These are phyloP conservation scores for Pseudachorutes palmiensis DNA, from an alignment of 1,140 invertebrate species.

Conservation along the genomic window DNA sequence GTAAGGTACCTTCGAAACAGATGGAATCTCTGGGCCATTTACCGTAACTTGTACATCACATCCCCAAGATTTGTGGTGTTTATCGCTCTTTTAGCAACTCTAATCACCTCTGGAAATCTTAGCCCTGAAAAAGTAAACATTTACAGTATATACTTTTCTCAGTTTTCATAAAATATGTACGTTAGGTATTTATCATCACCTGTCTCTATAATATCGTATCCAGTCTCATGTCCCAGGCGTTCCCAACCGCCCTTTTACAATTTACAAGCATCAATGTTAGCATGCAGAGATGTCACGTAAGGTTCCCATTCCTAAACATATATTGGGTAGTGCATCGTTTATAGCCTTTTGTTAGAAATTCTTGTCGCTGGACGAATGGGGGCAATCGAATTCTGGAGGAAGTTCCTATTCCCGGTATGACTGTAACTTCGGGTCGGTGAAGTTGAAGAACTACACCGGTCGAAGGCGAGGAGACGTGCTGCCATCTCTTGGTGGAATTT, in stretches of 20 bases:
- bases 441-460: background rate
- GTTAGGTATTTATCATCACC: background rate
- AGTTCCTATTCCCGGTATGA: too few relatives aligned
- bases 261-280: background rate
- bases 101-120: background rate
- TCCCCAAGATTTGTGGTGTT: background rate
- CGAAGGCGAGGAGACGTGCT: background rate
- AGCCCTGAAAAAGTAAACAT: background rate
- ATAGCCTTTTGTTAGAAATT: background rate
- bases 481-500: background rate
- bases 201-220: background rate
- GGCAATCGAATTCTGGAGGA: too few relatives aligned
- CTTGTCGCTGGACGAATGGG: background rate
- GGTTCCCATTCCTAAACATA: too few relatives aligned
- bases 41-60: background rate
- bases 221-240: background rate
- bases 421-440: background rate
- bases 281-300: background rate
- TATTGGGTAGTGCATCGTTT: too few relatives aligned
- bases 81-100: background rate
- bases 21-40: background rate
- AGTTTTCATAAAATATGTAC: too few relatives aligned
- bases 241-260: background rate
- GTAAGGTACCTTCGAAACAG: background rate
- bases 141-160: too few relatives aligned